Base-by-base conservation (phyloP, 2,888 invertebrate genomes). In the Hedychridium roseum region DNA sequence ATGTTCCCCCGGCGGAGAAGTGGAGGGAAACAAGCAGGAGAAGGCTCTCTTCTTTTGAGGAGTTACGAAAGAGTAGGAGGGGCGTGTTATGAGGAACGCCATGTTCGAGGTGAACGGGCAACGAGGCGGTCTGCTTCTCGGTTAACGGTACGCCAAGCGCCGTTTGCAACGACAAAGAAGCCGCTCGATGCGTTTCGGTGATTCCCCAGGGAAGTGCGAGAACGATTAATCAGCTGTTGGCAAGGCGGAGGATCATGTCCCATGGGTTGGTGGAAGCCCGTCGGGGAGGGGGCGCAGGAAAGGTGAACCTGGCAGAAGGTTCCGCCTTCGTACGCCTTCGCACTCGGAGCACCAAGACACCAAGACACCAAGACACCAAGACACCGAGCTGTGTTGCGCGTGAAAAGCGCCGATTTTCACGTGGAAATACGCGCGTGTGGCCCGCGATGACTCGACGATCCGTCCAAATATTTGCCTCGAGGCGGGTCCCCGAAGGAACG, bases 181-280 rank as follows among this genome's bases (percentile, higher is more conserved):
- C 71, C 71, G 68, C 66, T 68, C 70, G 70, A 73, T 74, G 73
- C 71, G 71, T 68, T 62, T 64, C 64, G 61, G 65, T 70, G 56
- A 28, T 12, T 15, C 70, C 70, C 61, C 57, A 65, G 70, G 74
- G 74, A 60, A 48, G 55, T 54, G 47, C 64, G 53, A 60, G 67
- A 66, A 77, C 77, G 78, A 79, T 79, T 79, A 79, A 79, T 79
- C 78, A 79, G 78, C 72, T 78, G 77, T 78, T 78, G 78, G 76
- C 76, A 74, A 75, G 74, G 67, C 73, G 69, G 62, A 66, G 68
- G 68, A 66, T 64, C 61, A 50, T 39, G 67, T 70, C 68, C 73
- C 72, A 57, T 47, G 62, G 65, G 62, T 27, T 3, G 31, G 30
- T 12, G 5, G 11, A 12, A n/a, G 30, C n/a, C 11, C n/a, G 30